phyloP scores from a whole-genome alignment of 2,113 vertebrate species.

The Condylura cristata region DNA sequence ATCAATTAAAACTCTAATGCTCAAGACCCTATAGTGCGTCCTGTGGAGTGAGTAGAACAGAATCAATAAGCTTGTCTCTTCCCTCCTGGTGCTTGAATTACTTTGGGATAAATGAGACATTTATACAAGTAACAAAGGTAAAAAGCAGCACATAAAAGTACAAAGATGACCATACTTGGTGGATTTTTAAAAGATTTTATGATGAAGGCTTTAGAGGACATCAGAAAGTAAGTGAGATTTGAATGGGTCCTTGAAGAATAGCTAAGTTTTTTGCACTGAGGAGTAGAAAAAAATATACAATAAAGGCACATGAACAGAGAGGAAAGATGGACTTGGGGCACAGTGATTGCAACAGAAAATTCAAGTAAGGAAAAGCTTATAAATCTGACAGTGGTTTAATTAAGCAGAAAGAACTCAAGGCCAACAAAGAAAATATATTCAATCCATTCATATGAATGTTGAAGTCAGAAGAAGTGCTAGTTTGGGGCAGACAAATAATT shows the following conservation, averaged over 20 bases:
- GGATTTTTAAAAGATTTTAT: not conserved
- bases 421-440: not conserved
- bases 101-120: not conserved
- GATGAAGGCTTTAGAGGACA: constrained; percentile 1
- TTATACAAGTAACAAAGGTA: not conserved
- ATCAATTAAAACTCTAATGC: constrained; percentile 25
- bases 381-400: not conserved
- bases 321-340: not conserved
- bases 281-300: not conserved
- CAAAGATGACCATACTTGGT: not conserved
- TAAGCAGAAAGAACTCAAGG: not conserved
- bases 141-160: not conserved
- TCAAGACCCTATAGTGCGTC: not conserved
- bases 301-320: not conserved
- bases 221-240: constrained; percentile 22
- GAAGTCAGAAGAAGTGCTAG: not conserved
- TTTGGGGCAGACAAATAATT: not conserved
- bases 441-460: not conserved
- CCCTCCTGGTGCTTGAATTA: not conserved
- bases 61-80: not conserved
- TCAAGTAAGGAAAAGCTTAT: not conserved
- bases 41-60: not conserved
- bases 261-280: not conserved
- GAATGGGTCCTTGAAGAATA: not conserved
- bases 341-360: not conserved